These are phyloP conservation scores for Sericinus montela DNA, from an alignment of 2,888 invertebrate species.

Conservation along the genomic window DNA sequence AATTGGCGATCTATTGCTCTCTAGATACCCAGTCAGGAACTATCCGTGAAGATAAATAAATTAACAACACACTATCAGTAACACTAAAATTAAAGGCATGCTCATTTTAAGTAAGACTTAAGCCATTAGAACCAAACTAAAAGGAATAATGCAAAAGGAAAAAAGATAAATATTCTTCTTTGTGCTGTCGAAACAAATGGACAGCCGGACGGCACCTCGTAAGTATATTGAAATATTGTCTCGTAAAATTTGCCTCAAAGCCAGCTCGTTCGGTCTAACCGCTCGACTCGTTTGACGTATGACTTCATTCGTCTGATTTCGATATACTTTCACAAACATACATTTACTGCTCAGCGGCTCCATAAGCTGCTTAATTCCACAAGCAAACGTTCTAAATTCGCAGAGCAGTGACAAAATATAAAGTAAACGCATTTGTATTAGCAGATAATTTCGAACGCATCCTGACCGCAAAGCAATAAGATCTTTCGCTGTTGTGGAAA, in stretches of 20 bases:
- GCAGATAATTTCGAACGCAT: conserved; percentile 47
- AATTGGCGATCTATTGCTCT: too few relatives aligned
- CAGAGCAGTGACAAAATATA: not conserved
- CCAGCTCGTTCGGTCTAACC: conserved; percentile 61
- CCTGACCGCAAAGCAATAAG: conserved; percentile 69
- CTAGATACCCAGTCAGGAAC: too few relatives aligned
- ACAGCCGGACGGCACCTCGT: conserved; percentile 54
- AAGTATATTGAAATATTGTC: conserved; percentile 77
- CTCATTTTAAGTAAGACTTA: conserved; percentile 9
- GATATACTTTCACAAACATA: conserved; percentile 56
- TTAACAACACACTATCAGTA: too few relatives aligned
- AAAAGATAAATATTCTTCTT: conserved; percentile 16
- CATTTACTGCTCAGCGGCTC: conserved; percentile 15
- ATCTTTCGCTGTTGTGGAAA: conserved; percentile 61
- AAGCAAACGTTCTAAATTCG: conserved; percentile 28
- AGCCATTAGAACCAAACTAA: conserved; percentile 25
- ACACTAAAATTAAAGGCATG: not conserved
- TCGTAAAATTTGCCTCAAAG: conserved; percentile 64
- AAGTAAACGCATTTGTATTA: conserved; percentile 23
- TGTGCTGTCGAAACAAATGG: conserved; percentile 41
- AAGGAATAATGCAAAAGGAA: conserved; percentile 19
- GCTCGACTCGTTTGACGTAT: conserved; percentile 63
- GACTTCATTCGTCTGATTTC: conserved; percentile 74
- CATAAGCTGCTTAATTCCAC: conserved; percentile 11
- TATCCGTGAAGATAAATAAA: too few relatives aligned